These are phyloP conservation scores for Mobula birostris DNA, from an alignment of 2,113 vertebrate genomes.

Conservation along the genomic window DNA sequence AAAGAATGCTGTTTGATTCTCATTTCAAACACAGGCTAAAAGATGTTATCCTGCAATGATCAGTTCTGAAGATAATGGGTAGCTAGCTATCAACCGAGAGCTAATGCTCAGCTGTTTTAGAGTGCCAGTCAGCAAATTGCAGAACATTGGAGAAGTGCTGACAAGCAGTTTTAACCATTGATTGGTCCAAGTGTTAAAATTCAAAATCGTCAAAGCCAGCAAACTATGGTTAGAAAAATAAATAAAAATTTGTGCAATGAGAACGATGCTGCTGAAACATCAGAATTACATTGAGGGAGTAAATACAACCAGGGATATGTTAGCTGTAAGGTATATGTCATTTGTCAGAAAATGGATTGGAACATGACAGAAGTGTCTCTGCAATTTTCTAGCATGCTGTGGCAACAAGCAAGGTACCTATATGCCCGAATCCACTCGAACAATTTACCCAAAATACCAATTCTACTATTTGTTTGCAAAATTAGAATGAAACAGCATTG, in stretches of 20 bases:
- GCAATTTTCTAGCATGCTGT: not conserved
- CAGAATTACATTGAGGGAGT: not conserved
- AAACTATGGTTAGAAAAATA: not conserved
- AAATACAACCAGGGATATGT: not conserved
- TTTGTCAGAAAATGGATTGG: not conserved
- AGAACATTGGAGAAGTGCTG: not conserved
- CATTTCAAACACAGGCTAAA: not conserved
- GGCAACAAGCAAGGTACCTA: not conserved
- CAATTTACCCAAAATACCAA: not conserved
- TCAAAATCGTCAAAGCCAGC: not conserved
- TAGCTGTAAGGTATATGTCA: not conserved
- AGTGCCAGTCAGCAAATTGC: slow-evolving; percentile 9
- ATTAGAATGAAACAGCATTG: no score
- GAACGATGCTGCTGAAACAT: not conserved
- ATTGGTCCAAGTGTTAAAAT: not conserved
- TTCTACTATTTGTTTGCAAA: not conserved
- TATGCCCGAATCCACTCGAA: not conserved
- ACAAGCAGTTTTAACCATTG: not conserved
- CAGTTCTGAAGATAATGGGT: not conserved
- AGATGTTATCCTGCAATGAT: not conserved
- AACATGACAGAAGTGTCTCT: not conserved
- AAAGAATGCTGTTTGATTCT: no score
- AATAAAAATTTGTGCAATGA: not conserved
- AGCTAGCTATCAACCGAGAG: not conserved
- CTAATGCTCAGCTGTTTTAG: not conserved